phyloP scores from a whole-genome alignment of 2,888 invertebrate species.

The Drosophila putrida region DNA sequence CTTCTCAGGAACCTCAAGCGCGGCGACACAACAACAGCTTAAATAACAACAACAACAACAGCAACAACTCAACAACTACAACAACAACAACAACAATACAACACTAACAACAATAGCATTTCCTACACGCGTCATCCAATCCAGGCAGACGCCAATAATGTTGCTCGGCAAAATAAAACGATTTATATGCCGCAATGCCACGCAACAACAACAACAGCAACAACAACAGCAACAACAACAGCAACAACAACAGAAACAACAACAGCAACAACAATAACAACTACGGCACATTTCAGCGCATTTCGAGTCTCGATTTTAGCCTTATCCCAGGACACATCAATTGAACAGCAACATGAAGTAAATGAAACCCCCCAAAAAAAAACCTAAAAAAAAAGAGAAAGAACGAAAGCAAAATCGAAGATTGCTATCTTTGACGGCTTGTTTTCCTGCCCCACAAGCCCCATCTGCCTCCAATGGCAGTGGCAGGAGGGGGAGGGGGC shows the following conservation, averaged over 20 bases:
- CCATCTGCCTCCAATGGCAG: constrained; percentile 22
- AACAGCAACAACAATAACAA: too few species aligned
- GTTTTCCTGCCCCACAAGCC: constrained; percentile 67
- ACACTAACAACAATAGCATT: constrained; percentile 66
- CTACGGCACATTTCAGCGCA: constrained; percentile 52
- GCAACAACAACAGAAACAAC: constrained; percentile 57
- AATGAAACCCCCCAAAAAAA: constrained; percentile 67
- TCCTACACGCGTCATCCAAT: constrained; percentile 76
- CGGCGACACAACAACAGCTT: constrained; percentile 68
- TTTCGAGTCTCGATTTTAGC: constrained; percentile 46
- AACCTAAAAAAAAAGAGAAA: constrained; percentile 46
- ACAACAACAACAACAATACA: constrained; percentile 57
- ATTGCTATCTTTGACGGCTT: constrained; percentile 84
- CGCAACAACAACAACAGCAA: constrained; percentile 58
- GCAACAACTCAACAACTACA: constrained; percentile 67
- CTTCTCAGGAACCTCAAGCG: constrained; percentile 82
- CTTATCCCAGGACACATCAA: constrained; percentile 78
- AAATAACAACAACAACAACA: constrained; percentile 60
- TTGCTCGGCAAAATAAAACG: constrained; percentile 74
- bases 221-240: constrained; percentile 43
- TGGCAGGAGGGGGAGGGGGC: constrained; percentile 46
- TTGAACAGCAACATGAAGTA: constrained; percentile 64
- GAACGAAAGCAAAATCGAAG: constrained; percentile 79
- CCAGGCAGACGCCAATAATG: constrained; percentile 74
- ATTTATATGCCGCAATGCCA: constrained; percentile 80